Evolutionary conservation across 2,113 vertebrate species (phyloP), one percentile per base, ranked within the genome.

Genomic region (Oxygymnocypris stewartii): DNA sequence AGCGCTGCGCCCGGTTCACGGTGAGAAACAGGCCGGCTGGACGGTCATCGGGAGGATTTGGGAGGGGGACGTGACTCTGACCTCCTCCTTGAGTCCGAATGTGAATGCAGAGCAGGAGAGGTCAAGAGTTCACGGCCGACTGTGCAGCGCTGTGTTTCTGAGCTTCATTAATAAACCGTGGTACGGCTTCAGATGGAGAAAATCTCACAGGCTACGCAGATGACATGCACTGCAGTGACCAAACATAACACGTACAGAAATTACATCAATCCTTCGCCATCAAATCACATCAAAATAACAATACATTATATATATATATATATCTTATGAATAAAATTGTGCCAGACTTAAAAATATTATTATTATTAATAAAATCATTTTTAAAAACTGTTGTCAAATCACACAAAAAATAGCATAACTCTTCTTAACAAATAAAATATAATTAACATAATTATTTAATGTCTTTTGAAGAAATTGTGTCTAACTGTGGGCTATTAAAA

Each of bases 21-120:
- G 90, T 94, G 93, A 94, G 93, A 94, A 94, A 90, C 78, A 90
- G 87, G 88, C 93, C 92, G 90, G 91, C 94, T 94, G 93, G 89
- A 92, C 71, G 61, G 11, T 82, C 31, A 81, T 71, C 40, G 49
- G 74, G 85, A 28, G 57, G 31, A 2, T 28, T 54, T 42, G 35
- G 12, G 59, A 61, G 84, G 83, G 82, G 82, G 87, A 86, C 61
- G 23, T 79, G 85, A 87, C 90, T 84, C 74, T 65, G 40, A 10
- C 74, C 82, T 75, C n/a, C 67, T 79, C 71, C 76, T 89, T 77
- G 90, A 90, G 84, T 90, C 85, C 85, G 92, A 92, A 94, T 94
- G 92, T 91, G 94, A 94, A 94, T 93, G 90, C 85, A 85, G 89
- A 93, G 91, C 88, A 88, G 90, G 87, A 87, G 86, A 87, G 93